phyloP scores from a whole-genome alignment of 2,113 vertebrate species.

The Elgaria multicarinata region DNA sequence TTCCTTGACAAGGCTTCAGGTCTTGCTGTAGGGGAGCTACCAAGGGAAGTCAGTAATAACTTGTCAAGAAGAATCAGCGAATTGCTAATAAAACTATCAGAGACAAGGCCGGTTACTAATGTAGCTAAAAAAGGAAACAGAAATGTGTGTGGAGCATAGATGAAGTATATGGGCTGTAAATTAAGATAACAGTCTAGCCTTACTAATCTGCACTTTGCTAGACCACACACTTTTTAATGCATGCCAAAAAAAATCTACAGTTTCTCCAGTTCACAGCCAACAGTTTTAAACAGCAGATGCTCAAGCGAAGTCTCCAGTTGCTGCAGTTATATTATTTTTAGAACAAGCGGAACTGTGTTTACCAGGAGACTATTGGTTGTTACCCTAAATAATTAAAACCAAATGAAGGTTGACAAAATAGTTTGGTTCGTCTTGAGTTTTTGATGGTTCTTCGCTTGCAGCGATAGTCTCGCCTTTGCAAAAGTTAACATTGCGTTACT shows the following conservation, averaged over 20 bases:
- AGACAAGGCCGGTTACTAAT: slow-evolving; percentile 57
- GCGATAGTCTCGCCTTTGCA: neutral
- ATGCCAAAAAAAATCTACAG: neutral
- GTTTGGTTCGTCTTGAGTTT: neutral
- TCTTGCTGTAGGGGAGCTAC: slow-evolving; percentile 63
- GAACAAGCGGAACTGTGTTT: slow-evolving; percentile 10
- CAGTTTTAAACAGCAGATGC: slow-evolving; percentile 39
- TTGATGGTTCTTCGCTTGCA: neutral
- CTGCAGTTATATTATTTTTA: slow-evolving; percentile 33
- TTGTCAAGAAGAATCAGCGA: slow-evolving; percentile 58
- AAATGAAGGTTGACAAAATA: neutral
- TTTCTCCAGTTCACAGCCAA: slow-evolving; percentile 31
- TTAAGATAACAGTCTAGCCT: slow-evolving; percentile 63
- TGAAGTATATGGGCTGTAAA: slow-evolving; percentile 51
- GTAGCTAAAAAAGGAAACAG: slow-evolving; percentile 40
- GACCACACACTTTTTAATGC: slow-evolving; percentile 32
- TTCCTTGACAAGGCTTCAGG: slow-evolving; percentile 61
- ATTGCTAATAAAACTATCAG: slow-evolving; percentile 52
- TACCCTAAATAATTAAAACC: slow-evolving; percentile 23
- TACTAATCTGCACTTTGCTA: slow-evolving; percentile 36
- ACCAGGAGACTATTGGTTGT: neutral
- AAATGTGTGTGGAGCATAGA: slow-evolving; percentile 52
- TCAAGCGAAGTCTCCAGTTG: slow-evolving; percentile 38
- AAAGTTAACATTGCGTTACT: fast-evolving
- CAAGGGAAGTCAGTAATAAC: slow-evolving; percentile 61